A percentile compares a stretch with the other conserved stretches of the same genome.
Evolutionary conservation across 2,797 vertebrate genomes (phyloP).

Genomic region (Coluber constrictor): DNA sequence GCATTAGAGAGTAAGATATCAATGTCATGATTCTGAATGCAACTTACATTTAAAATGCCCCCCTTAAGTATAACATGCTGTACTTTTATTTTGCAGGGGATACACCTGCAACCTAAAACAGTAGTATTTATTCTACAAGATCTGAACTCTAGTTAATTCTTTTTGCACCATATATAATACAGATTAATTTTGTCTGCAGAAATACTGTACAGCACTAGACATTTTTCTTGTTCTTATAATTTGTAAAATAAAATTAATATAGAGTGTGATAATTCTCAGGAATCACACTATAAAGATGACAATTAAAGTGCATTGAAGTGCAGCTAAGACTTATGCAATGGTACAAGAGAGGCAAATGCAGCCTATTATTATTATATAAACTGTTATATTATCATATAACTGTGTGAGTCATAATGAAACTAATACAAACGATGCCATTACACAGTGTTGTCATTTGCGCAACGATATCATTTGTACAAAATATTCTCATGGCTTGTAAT

Average conservation of each 20-base stretch:
- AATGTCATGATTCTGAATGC: neutral
- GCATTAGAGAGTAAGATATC: neutral
- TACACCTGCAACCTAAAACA: neutral
- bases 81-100: neutral
- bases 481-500: neutral
- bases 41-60: neutral
- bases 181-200: neutral
- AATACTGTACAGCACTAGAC: neutral
- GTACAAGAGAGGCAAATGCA: neutral
- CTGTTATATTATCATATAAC: neutral
- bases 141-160: neutral
- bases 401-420: neutral
- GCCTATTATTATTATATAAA: neutral
- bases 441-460: neutral
- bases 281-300: neutral
- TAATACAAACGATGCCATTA: neutral
- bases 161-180: neutral
- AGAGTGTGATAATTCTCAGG: neutral
- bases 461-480: neutral
- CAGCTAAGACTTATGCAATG: neutral
- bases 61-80: neutral
- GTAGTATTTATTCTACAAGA: neutral
- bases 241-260: neutral
- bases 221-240: neutral
- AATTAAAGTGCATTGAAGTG: neutral